Base-by-base conservation (phyloP, 2,797 vertebrate species). In the Helostoma temminkii region DNA sequence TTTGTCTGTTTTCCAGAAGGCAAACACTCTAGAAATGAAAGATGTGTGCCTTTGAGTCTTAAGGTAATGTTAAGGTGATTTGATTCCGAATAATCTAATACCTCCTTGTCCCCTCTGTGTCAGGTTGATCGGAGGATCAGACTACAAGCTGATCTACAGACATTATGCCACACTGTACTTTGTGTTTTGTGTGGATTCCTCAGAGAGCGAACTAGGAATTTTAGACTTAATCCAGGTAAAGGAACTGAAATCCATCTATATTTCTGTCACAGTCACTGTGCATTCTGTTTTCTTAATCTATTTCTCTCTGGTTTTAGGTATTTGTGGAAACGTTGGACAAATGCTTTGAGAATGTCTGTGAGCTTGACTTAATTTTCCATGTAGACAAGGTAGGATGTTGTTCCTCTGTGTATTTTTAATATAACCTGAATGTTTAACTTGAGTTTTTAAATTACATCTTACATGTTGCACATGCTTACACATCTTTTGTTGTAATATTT, bases 251-350 rank as follows among this genome's bases (percentile, higher is more conserved):
- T 54, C 4, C 39, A n/a, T 43, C 9, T 24, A 15, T 1, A 45
- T 42, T n/a, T 62, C 14, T 55, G 14, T 11, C 5, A 34, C 25
- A 18, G 22, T 30, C 15, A 2, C 49, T 22, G 6, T 5, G 11
- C 16, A 30, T 21, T 37, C 19, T 3, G 4, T 24, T 70, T 47
- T 30, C 34, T 32, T 26, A 26, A 26, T 3, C 26, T 26, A 26
- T 26, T 16, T 21, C 10, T 15, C 14, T 74, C 9, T 43, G 2
- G 74, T 66, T 18, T 18, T 87, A 99, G 98, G 98, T 99, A 60
- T 99, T 99, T 82, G 98, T 99, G 94, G 97, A 99, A 94, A 99
- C 97, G 14, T 88, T 99, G 92, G 98, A 99, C 93, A 99, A 99
- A 86, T 99, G 98, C 93, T 99, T 99, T 89, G 98, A 99, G 94